Conservation (phyloP, 2,888 invertebrate species). For the Cantharis nigra region DNA sequence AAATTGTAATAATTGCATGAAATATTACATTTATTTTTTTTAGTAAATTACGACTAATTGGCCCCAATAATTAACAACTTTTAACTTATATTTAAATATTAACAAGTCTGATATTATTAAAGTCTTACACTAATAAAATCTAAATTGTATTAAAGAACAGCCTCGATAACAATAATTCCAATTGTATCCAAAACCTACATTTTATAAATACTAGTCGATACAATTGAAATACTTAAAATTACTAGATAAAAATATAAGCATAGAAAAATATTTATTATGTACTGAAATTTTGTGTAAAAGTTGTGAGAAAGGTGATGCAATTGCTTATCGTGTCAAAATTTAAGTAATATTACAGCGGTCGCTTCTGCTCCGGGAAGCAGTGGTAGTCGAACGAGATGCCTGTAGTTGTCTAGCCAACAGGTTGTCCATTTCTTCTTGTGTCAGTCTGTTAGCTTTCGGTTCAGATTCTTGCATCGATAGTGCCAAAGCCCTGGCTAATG, state of each 20-base stretch:
- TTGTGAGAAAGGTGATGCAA: neutral
- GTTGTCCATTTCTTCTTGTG: neutral
- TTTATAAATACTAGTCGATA: neutral
- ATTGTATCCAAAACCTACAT: neutral
- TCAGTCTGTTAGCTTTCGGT: neutral
- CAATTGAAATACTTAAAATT: neutral
- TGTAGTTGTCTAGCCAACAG: neutral
- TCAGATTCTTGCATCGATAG: constrained; percentile 61
- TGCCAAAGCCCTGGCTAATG: constrained; percentile 82
- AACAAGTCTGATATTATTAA: neutral
- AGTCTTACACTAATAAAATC: neutral
- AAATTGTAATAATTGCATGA: neutral
- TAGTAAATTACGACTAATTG: neutral
- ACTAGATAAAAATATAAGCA: neutral
- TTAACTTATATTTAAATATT: neutral
- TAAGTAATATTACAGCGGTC: neutral
- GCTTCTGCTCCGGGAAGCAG: neutral
- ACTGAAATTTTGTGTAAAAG: neutral
- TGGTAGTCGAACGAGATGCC: neutral
- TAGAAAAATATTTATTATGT: neutral
- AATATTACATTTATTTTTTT: neutral
- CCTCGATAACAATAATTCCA: neutral
- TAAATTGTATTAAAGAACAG: neutral
- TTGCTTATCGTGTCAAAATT: neutral
- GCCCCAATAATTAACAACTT: neutral